Conservation (phyloP, 2,797 vertebrate genomes). For the Rhabdophis nuchalis region DNA sequence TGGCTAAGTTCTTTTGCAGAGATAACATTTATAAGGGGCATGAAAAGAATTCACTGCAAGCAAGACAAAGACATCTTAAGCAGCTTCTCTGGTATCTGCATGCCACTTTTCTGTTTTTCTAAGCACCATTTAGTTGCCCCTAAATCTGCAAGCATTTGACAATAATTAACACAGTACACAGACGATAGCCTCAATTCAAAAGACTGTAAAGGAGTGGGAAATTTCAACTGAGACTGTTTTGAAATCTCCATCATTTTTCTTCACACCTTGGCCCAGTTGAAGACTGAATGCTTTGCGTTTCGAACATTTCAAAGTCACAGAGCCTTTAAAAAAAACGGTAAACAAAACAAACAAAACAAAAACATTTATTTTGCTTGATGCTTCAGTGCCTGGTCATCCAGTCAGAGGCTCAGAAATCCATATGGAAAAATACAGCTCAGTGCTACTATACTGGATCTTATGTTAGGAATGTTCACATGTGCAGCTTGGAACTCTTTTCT, state of each 20-base stretch:
- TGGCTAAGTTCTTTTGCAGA: constrained; percentile 46
- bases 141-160: constrained; percentile 60
- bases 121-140: constrained; percentile 59
- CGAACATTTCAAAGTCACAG: constrained; percentile 70
- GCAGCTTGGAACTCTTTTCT: constrained; percentile 76
- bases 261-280: constrained; percentile 70
- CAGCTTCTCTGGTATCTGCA: neutral
- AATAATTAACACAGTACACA: constrained; percentile 58
- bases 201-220: constrained; percentile 51
- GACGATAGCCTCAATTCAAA: constrained; percentile 64
- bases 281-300: constrained; percentile 67
- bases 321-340: constrained; percentile 46
- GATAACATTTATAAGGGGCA: constrained; percentile 61
- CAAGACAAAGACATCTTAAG: constrained; percentile 61
- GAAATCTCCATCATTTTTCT: constrained; percentile 68
- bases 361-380: constrained; percentile 54
- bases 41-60: constrained; percentile 67
- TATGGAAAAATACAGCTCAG: constrained; percentile 73
- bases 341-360: neutral
- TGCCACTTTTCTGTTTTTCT: constrained; percentile 35
- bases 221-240: constrained; percentile 60
- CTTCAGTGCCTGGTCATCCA: constrained; percentile 74
- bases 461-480: constrained; percentile 73
- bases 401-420: constrained; percentile 74
- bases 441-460: constrained; percentile 75